phyloP scores from a whole-genome alignment of 2,797 vertebrate species.

The Xenopus petersii region DNA sequence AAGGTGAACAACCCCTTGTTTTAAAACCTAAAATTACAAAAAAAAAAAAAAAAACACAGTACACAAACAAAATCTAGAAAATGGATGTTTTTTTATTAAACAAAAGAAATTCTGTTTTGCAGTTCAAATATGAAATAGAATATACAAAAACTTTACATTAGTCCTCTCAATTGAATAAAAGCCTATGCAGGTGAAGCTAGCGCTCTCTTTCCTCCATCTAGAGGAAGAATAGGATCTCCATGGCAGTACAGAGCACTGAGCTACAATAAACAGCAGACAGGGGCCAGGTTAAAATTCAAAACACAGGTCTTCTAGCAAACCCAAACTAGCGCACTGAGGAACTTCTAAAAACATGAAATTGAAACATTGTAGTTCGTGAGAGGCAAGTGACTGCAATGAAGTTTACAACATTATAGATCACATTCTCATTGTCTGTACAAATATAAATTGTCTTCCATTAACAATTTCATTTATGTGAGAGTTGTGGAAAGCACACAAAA shows the following conservation, averaged over 20 bases:
- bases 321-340: slow-evolving; percentile 59
- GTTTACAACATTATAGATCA: slow-evolving; percentile 54
- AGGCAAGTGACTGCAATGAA: slow-evolving; percentile 55
- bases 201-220: slow-evolving; percentile 55
- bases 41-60: not conserved
- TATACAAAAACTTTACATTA: slow-evolving; percentile 86
- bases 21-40: too few relatives aligned
- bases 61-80: slow-evolving; percentile 59
- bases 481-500: slow-evolving; percentile 5
- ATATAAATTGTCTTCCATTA: slow-evolving; percentile 54
- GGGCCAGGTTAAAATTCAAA: slow-evolving; percentile 61
- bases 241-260: slow-evolving; percentile 50
- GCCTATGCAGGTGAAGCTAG: slow-evolving; percentile 55
- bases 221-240: slow-evolving; percentile 52
- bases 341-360: slow-evolving; percentile 56
- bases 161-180: slow-evolving; percentile 65
- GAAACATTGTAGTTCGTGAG: slow-evolving; percentile 50
- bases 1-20: too few relatives aligned
- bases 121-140: slow-evolving; percentile 83
- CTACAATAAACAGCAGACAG: slow-evolving; percentile 53
- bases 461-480: slow-evolving; percentile 43
- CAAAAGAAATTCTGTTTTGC: slow-evolving; percentile 74
- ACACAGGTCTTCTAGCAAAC: slow-evolving; percentile 55
- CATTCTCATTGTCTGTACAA: slow-evolving; percentile 56
- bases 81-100: slow-evolving; percentile 87